Conservation (phyloP, 2,888 invertebrate species). For the Drosophila nigritarsus region DNA sequence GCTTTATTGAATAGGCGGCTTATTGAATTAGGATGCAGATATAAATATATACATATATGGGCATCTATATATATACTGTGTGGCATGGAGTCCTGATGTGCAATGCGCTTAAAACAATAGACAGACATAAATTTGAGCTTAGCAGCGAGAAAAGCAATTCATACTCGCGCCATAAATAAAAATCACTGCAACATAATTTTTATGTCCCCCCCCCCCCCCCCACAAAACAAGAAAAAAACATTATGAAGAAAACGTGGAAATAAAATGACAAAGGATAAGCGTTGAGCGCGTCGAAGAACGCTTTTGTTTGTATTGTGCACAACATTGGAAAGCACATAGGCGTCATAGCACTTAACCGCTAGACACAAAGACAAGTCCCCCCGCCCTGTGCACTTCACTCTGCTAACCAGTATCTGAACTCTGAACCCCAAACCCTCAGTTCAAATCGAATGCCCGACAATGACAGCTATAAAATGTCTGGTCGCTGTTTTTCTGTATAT, state of each 20-base stretch:
- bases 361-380: slow-evolving; percentile 56
- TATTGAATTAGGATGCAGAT: slow-evolving; percentile 63
- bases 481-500: slow-evolving; percentile 34
- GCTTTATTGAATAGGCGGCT: slow-evolving; percentile 28
- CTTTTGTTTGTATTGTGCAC: slow-evolving; percentile 50
- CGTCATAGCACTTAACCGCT: slow-evolving; percentile 76
- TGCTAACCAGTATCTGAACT: slow-evolving; percentile 22
- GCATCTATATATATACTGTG: background rate
- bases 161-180: slow-evolving; percentile 36
- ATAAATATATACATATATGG: slow-evolving; percentile 7
- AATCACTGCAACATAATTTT: slow-evolving; percentile 60
- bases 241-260: slow-evolving; percentile 7
- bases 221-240: background rate
- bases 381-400: background rate
- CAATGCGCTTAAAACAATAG: slow-evolving; percentile 39
- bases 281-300: slow-evolving; percentile 38
- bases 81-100: slow-evolving; percentile 17
- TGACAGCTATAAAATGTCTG: slow-evolving; percentile 74
- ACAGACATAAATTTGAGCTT: slow-evolving; percentile 41
- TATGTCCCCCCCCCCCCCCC: background rate
- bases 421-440: slow-evolving; percentile 15
- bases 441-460: slow-evolving; percentile 52
- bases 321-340: slow-evolving; percentile 58
- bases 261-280: slow-evolving; percentile 59
- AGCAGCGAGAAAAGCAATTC: slow-evolving; percentile 18